Conservation (phyloP, 2,797 vertebrate species). For the Lacerta agilis region DNA sequence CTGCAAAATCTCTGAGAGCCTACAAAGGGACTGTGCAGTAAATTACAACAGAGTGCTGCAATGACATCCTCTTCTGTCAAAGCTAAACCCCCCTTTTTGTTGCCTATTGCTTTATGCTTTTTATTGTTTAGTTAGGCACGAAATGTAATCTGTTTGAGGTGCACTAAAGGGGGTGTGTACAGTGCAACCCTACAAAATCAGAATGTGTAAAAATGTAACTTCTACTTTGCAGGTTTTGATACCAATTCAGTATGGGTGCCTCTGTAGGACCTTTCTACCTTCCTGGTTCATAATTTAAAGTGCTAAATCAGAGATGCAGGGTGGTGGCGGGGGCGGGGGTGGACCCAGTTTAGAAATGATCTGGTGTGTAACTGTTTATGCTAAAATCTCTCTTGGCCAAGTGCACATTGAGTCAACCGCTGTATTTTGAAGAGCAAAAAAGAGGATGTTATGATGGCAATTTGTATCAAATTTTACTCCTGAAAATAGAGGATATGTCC, state of each 20-base stretch:
- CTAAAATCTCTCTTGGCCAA: background rate
- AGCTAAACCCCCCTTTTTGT: constrained; percentile 25
- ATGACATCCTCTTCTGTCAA: constrained; percentile 17
- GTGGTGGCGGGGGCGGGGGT: no score
- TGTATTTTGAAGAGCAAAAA: no score
- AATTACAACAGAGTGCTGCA: constrained; percentile 29
- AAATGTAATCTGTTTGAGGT: background rate
- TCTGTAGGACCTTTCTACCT: background rate
- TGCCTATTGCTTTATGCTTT: constrained; percentile 31
- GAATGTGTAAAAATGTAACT: background rate
- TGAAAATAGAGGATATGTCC: no score
- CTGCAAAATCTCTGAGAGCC: constrained; percentile 36
- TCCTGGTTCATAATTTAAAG: background rate
- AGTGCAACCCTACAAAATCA: background rate
- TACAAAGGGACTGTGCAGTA: background rate
- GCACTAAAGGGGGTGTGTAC: background rate
- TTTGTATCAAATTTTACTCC: no score
- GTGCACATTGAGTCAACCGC: background rate
- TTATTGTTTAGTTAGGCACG: constrained; percentile 13
- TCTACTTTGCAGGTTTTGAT: background rate
- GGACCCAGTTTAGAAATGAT: background rate
- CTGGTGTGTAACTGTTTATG: background rate
- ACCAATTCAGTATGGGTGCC: background rate
- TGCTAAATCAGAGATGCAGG: background rate
- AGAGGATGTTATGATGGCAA: no score